These are phyloP conservation scores for Decapterus maruadsi DNA, from an alignment of 2,797 vertebrate species.

Conservation along the genomic window DNA sequence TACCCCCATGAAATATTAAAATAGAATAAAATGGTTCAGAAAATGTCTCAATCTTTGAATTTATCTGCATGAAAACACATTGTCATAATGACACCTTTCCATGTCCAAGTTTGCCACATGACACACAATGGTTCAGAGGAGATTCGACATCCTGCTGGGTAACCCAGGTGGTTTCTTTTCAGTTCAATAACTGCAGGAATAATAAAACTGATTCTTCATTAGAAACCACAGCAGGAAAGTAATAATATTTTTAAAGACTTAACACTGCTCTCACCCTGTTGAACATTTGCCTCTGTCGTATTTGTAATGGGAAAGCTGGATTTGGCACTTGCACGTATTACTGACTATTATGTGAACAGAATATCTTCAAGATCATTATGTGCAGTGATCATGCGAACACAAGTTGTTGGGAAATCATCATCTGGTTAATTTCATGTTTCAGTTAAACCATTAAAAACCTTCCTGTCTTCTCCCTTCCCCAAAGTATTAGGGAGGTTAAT, in stretches of 20 bases:
- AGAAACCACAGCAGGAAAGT: not conserved
- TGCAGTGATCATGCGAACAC: not conserved
- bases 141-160: not conserved
- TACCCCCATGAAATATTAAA: not conserved
- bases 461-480: not conserved
- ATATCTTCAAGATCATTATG: not conserved
- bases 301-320: not conserved
- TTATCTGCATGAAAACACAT: not conserved
- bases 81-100: not conserved
- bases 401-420: not conserved
- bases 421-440: not conserved
- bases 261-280: not conserved
- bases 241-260: not conserved
- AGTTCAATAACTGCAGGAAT: not conserved
- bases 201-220: not conserved
- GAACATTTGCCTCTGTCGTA: not conserved
- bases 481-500: no score
- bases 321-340: not conserved
- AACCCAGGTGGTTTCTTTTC: not conserved
- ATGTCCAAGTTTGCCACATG: not conserved
- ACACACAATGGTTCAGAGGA: not conserved
- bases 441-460: not conserved
- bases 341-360: not conserved
- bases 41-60: not conserved
- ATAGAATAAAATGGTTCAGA: not conserved